phyloP scores from a whole-genome alignment of 2,888 invertebrate species.

The Hypena proboscidalis region DNA sequence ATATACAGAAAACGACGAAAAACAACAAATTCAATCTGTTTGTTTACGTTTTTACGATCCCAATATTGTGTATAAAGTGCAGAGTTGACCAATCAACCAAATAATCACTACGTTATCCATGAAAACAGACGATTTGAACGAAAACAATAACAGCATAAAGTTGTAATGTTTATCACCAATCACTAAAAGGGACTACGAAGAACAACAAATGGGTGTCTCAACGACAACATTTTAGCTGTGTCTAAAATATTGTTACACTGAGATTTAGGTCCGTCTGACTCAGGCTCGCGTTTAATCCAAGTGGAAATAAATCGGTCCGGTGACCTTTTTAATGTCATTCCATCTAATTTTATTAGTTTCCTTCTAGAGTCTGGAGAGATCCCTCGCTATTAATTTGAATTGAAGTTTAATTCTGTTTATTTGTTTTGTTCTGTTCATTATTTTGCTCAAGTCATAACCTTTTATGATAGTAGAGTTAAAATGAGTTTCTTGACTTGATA shows the following conservation, averaged over 20 bases:
- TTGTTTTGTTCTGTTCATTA: constrained; percentile 17
- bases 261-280: constrained; percentile 27
- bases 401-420: constrained; percentile 26
- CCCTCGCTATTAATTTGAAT: constrained; percentile 18
- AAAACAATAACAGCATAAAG: constrained; percentile 21
- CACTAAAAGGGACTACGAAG: constrained; percentile 22
- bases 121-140: constrained; percentile 22
- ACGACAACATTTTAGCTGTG: constrained; percentile 17
- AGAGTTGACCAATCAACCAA: background rate
- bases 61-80: too few species aligned
- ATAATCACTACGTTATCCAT: constrained; percentile 15
- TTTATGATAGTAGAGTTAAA: too few species aligned
- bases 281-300: constrained; percentile 7
- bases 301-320: constrained; percentile 18
- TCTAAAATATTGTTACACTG: constrained; percentile 20
- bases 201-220: constrained; percentile 24
- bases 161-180: constrained; percentile 22
- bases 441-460: too few species aligned
- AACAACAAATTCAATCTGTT: too few species aligned
- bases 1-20: too few species aligned
- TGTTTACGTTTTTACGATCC: too few species aligned
- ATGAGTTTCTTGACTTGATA: too few species aligned
- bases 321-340: constrained; percentile 26
- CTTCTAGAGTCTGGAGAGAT: constrained; percentile 17
- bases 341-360: constrained; percentile 26